These are phyloP conservation scores for Chromobotia macracanthus DNA, from an alignment of 2,797 vertebrate species.

Conservation along the genomic window DNA sequence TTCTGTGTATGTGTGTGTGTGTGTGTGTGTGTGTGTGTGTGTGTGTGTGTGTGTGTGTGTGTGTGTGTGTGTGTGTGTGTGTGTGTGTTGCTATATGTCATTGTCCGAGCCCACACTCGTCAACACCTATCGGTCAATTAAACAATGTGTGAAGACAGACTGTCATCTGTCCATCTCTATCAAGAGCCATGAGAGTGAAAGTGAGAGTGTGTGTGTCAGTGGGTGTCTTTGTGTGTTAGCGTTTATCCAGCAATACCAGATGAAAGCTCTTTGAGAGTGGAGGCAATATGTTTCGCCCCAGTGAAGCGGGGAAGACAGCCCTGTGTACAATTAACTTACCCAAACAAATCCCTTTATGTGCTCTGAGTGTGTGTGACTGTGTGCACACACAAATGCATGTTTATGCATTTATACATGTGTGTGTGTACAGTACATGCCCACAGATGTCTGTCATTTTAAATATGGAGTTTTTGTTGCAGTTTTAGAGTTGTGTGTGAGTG, in stretches of 20 bases:
- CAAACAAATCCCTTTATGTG: constrained; percentile 60
- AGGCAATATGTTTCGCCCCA: constrained; percentile 73
- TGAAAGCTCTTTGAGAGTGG: constrained; percentile 70
- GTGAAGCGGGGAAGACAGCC: constrained; percentile 72
- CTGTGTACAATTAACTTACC: constrained; percentile 73
- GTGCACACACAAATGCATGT: constrained; percentile 22
- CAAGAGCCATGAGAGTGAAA: constrained; percentile 1
- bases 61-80: neutral
- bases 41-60: neutral
- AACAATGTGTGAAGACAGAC: constrained; percentile 18
- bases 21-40: neutral
- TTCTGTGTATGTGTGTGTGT: neutral
- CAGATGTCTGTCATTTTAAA: neutral
- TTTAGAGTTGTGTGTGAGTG: neutral
- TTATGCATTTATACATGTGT: constrained; percentile 14
- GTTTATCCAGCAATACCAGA: constrained; percentile 68
- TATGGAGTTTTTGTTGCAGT: neutral
- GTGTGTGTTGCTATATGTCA: constrained; percentile 7
- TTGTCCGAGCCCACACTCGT: constrained; percentile 7
- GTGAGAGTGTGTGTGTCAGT: constrained; percentile 23
- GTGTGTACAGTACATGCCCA: constrained; percentile 12
- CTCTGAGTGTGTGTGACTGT: constrained; percentile 25
- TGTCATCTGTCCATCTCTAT: constrained; percentile 36
- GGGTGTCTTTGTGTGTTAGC: constrained; percentile 46
- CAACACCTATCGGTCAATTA: constrained; percentile 20